Base-by-base conservation (phyloP, 92 coral and sea anemone genomes). In the Plumapathes pennacea region DNA sequence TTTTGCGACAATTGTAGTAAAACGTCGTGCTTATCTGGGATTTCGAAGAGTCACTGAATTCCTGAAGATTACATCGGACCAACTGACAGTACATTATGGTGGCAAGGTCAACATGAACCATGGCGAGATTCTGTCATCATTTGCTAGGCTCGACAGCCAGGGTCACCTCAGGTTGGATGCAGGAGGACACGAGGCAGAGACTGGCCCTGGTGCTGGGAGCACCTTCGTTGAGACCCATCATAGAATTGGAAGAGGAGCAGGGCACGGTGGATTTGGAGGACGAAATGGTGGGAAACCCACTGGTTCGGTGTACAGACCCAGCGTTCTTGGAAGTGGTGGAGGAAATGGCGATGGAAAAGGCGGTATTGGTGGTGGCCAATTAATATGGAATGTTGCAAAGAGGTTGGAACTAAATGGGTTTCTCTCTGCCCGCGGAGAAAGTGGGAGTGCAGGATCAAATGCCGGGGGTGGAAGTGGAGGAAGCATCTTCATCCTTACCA, bases 401-500 rank as follows among this genome's bases (percentile, higher is more conserved):
- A 70, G 82, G 2, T 59, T 91, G 19, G 97, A 91, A 64, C 85
- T 91, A 15, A 87, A 88, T 38, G 97, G 97, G 1, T 67, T 91
- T 32, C 26, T 91, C 31, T 83, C 91, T 32, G 96, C 92, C 5
- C 67, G 65, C 32, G 96, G 91, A 20, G 68, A 74, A 32, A 67
- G 69, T n/a, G 89, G 84, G 24, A 24, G 23, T 15, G n/a, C n/a
- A n/a, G 89, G 91, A n/a, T 15, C 54, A 9, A 46, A 88, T 32
- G 81, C 89, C 3, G 97, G 97, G 23, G 98, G 98, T 14, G 98
- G 94, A 0, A 92, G 98, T 29, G 98, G 98, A 41, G 98, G 98
- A 15, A 92, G 98, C 50, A 88, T 92, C 40, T 49, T 88, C 0
- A 81, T 92, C 25, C 52, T 73, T 38, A 82, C 96, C 10, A 92